Percentiles rank a stretch among this genome's conserved stretches.
These are phyloP conservation scores for Telenomus remus DNA, from an alignment of 1,140 invertebrate species.

Conservation along the genomic window DNA sequence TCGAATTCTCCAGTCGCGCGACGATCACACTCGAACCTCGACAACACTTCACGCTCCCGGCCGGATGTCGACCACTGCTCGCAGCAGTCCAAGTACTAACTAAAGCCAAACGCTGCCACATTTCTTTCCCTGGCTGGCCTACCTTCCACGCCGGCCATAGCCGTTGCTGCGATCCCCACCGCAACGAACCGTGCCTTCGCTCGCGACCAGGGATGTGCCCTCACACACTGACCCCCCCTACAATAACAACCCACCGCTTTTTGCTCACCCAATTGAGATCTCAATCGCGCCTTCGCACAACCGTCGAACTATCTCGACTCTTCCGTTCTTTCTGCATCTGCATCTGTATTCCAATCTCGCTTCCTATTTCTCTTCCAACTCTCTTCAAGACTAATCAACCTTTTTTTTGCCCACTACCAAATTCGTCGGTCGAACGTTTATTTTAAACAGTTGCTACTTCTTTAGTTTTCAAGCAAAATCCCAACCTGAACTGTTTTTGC, in stretches of 20 bases:
- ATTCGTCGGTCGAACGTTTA: too few relatives aligned
- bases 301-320: slow-evolving; percentile 24
- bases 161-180: slow-evolving; percentile 63
- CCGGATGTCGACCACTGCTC: slow-evolving; percentile 62
- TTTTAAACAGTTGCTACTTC: too few relatives aligned
- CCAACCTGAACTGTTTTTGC: too few relatives aligned
- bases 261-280: slow-evolving; percentile 32
- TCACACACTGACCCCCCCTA: neutral
- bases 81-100: slow-evolving; percentile 72
- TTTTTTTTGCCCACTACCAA: neutral
- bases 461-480: too few relatives aligned
- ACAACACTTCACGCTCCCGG: slow-evolving; percentile 10
- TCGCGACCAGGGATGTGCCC: slow-evolving; percentile 17
- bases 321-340: slow-evolving; percentile 1
- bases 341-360: neutral
- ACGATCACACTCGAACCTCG: slow-evolving; percentile 33
- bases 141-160: slow-evolving; percentile 72
- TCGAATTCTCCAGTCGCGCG: slow-evolving; percentile 47
- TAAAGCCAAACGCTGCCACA: slow-evolving; percentile 71
- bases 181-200: slow-evolving; percentile 10
- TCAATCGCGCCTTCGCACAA: slow-evolving; percentile 42
- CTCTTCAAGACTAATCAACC: neutral
- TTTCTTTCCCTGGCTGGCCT: slow-evolving; percentile 69
- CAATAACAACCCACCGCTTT: slow-evolving; percentile 5
- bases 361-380: neutral